Conservation (phyloP, 2,888 invertebrate genomes). For the Dexiosoma caninum region DNA sequence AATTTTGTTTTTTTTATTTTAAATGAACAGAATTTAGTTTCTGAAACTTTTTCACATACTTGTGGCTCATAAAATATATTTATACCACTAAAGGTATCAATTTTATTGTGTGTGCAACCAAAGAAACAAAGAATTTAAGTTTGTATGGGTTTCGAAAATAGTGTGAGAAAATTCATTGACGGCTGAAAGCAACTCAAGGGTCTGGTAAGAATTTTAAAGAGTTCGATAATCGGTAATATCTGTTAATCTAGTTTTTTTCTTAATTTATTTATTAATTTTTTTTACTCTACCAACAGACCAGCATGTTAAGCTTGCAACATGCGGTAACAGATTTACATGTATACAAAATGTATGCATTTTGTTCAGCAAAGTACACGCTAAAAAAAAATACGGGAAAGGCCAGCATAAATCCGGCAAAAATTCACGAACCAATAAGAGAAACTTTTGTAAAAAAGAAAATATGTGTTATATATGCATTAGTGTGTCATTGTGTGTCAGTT, state of each 20-base stretch:
- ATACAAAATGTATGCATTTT: not conserved
- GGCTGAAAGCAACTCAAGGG: constrained; percentile 62
- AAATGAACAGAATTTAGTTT: not conserved
- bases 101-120: constrained; percentile 37
- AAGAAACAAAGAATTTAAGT: not conserved
- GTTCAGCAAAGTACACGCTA: not conserved
- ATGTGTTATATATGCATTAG: not conserved
- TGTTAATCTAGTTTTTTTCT: constrained; percentile 53
- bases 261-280: not conserved
- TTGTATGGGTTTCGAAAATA: constrained; percentile 66
- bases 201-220: constrained; percentile 77
- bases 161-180: constrained; percentile 66
- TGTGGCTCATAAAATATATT: constrained; percentile 51
- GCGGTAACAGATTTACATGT: not conserved
- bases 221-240: constrained; percentile 76
- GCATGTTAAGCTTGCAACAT: constrained; percentile 25
- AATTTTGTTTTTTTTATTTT: too few species aligned
- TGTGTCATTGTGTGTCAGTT: too few species aligned
- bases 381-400: too few species aligned
- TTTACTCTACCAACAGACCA: constrained; percentile 2
- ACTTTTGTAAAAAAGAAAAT: too few species aligned
- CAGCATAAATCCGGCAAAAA: too few species aligned
- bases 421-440: too few species aligned
- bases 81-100: constrained; percentile 48
- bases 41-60: constrained; percentile 42